A percentile compares a stretch with the other conserved stretches of the same genome.
phyloP scores from a whole-genome alignment of 2,113 vertebrate species.

The Apteryx owenii region DNA sequence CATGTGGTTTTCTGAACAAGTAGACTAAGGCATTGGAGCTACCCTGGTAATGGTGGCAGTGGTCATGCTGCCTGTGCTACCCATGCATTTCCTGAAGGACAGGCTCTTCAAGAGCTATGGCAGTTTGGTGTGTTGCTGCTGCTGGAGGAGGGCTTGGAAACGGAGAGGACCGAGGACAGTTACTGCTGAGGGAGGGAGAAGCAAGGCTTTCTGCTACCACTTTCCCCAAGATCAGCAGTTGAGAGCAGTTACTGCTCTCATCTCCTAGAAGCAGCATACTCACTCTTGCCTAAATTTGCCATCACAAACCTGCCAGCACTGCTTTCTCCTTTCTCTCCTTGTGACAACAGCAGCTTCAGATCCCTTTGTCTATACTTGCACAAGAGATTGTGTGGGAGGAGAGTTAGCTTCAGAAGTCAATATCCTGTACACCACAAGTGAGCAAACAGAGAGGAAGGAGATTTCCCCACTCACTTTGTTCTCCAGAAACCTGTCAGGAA shows the following conservation, averaged over 20 bases:
- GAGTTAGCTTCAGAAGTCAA: neutral
- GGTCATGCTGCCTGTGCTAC: neutral
- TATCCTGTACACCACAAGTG: neutral
- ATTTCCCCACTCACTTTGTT: neutral
- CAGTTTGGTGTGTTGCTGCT: neutral
- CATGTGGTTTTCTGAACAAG: neutral
- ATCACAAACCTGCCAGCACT: neutral
- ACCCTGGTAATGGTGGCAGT: neutral
- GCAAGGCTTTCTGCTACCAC: neutral
- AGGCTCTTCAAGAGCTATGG: neutral
- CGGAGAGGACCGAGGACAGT: neutral
- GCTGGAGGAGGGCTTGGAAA: neutral
- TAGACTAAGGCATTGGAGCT: neutral
- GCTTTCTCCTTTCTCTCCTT: neutral
- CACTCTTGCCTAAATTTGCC: neutral
- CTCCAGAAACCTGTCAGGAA: neutral
- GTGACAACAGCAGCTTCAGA: neutral
- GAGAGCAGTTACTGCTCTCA: neutral
- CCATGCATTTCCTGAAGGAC: neutral
- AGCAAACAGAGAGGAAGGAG: neutral
- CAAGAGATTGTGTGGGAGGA: neutral
- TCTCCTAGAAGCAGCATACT: neutral
- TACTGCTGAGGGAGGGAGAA: neutral
- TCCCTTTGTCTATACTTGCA: neutral
- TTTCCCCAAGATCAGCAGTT: neutral